Conservation (phyloP, 2,797 vertebrate species). For the Clarias platycephalus region DNA sequence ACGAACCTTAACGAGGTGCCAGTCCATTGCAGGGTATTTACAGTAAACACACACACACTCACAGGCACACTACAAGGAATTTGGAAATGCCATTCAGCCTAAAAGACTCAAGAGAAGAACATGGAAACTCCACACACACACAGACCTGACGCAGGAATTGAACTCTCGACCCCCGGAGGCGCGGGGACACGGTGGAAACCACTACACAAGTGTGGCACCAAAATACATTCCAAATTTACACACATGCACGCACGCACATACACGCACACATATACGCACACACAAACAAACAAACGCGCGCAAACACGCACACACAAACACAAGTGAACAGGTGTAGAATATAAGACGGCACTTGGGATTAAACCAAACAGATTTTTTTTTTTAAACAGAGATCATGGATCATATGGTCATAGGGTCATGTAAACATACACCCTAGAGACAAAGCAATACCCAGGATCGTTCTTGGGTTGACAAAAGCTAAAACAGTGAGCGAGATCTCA, state of each 20-base stretch:
- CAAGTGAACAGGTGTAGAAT: neutral
- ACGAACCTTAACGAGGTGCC: too few relatives aligned
- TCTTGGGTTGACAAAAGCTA: neutral
- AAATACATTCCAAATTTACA: too few relatives aligned
- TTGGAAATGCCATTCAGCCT: too few relatives aligned
- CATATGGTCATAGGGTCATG: neutral
- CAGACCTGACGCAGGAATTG: too few relatives aligned
- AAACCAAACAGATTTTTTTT: neutral
- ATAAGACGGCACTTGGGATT: neutral
- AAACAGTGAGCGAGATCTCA: neutral
- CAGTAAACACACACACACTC: too few relatives aligned
- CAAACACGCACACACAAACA: neutral
- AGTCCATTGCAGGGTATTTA: too few relatives aligned
- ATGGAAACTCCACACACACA: too few relatives aligned
- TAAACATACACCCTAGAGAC: neutral
- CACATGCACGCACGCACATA: neutral
- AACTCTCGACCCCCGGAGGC: too few relatives aligned
- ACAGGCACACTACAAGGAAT: too few relatives aligned
- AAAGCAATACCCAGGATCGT: neutral
- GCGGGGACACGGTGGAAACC: too few relatives aligned
- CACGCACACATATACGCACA: neutral
- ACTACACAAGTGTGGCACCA: too few relatives aligned
- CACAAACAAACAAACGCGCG: neutral
- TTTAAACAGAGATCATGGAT: neutral
- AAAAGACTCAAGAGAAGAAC: too few relatives aligned